Base-by-base conservation (phyloP, 1,140 invertebrate species). In the Drosophila ogumai region DNA sequence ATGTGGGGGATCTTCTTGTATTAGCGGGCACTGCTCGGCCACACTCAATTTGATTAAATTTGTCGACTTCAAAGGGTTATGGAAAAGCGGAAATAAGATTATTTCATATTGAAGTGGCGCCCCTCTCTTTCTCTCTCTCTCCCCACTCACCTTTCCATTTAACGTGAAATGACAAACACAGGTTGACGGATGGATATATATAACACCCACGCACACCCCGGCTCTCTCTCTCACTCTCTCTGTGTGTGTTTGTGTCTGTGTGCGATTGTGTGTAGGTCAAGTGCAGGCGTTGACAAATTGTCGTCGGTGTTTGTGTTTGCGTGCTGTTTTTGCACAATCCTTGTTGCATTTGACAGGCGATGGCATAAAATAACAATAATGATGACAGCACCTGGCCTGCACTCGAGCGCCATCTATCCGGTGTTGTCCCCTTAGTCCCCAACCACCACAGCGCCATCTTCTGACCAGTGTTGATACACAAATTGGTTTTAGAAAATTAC, bases 281-380 rank as follows among this genome's bases (percentile, higher is more conserved):
- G 76, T 84, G 85, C 84, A 82, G 41, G 56, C 75, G 65, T 67
- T 82, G 75, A 87, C 82, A 87, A 87, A 87, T 79, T 87, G 84
- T 80, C 69, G 84, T 68, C 73, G 73, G 55, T 74, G 61, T 65
- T 75, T 66, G 43, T 40, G 58, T 54, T 64, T 65, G 66, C 40
- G 61, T 76, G 47, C 61, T 75, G 59, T 10, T 81, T 71, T 61
- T 72, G 61, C 44, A 87, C 71, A 79, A 75, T 79, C 68, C 69
- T 58, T 60, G 71, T 87, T 79, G 82, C 82, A 82, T 86, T 87
- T 87, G 82, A 86, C 79, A 86, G 82, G 69, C 82, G 69, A 73
- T 68, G 84, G 78, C 82, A 82, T 72, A 75, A 79, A 86, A 86
- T 86, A 79, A 69, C 66, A 69, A 69, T 69, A 69, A 69, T 69